Conservation (phyloP, 2,888 invertebrate genomes). For the Nymphalis c-album region DNA sequence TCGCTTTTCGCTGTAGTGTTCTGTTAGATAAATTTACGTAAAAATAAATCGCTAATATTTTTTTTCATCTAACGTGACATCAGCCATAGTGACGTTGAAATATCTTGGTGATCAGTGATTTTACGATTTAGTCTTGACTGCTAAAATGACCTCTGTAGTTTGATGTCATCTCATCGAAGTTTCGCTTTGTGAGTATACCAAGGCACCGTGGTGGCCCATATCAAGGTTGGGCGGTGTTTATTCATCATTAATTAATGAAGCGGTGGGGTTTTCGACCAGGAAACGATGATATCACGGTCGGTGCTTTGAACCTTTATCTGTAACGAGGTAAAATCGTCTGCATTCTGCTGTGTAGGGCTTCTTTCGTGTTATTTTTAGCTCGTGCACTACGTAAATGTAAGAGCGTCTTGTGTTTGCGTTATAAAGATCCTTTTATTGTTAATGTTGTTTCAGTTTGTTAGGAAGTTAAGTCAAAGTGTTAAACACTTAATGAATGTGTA, state of each 20-base stretch:
- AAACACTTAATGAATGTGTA: background rate
- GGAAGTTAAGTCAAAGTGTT: slow-evolving; percentile 15
- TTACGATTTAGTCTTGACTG: slow-evolving; percentile 37
- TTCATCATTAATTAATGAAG: slow-evolving; percentile 48
- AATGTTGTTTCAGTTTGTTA: slow-evolving; percentile 26
- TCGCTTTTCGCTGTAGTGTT: slow-evolving; percentile 46
- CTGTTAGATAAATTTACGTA: slow-evolving; percentile 54
- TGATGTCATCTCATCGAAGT: slow-evolving; percentile 35
- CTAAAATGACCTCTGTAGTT: slow-evolving; percentile 36
- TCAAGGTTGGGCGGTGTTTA: slow-evolving; percentile 49
- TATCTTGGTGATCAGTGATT: slow-evolving; percentile 47
- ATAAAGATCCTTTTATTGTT: slow-evolving; percentile 26
- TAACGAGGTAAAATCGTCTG: slow-evolving; percentile 42
- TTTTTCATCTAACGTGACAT: slow-evolving; percentile 43
- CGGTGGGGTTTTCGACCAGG: slow-evolving; percentile 59
- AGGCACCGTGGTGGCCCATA: slow-evolving; percentile 40
- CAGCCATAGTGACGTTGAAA: slow-evolving; percentile 44
- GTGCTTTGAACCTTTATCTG: slow-evolving; percentile 57
- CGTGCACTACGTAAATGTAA: slow-evolving; percentile 47
- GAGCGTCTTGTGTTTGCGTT: slow-evolving; percentile 56
- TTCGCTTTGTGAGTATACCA: slow-evolving; percentile 40
- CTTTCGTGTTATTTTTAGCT: slow-evolving; percentile 71
- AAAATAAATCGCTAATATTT: slow-evolving; percentile 49
- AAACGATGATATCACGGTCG: slow-evolving; percentile 68
- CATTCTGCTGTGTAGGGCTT: slow-evolving; percentile 52